phyloP scores from a whole-genome alignment of 2,888 invertebrate genomes.

The Campoplex nolae region DNA sequence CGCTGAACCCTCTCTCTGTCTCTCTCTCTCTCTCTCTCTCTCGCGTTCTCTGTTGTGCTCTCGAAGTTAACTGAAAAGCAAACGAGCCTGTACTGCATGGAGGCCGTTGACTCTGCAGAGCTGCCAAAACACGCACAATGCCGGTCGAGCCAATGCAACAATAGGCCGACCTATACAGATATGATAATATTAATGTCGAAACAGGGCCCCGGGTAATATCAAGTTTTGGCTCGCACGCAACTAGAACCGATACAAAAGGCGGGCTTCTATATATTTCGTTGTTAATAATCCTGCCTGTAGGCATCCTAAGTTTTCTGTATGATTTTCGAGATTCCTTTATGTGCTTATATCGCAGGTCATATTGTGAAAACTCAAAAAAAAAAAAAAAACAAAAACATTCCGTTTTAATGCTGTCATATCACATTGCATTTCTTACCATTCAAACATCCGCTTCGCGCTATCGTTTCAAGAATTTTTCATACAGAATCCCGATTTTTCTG shows the following conservation, averaged over 20 bases:
- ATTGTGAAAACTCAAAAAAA: neutral
- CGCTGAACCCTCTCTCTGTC: neutral
- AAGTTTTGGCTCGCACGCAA: slow-evolving; percentile 34
- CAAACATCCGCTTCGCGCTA: neutral
- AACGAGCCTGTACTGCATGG: slow-evolving; percentile 38
- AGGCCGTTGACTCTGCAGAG: slow-evolving; percentile 46
- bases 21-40: slow-evolving; percentile 2
- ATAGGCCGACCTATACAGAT: slow-evolving; percentile 65
- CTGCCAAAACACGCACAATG: slow-evolving; percentile 66
- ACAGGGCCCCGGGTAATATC: slow-evolving; percentile 31
- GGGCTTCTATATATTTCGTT: neutral
- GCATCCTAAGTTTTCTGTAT: slow-evolving; percentile 1
- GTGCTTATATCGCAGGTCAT: neutral
- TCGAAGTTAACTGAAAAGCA: slow-evolving; percentile 10
- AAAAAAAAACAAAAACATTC: too few relatives aligned
- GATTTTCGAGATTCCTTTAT: slow-evolving; percentile 16
- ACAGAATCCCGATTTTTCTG: neutral
- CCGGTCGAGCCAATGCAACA: slow-evolving; percentile 52
- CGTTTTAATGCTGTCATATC: too few relatives aligned
- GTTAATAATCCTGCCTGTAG: neutral
- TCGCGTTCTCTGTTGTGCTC: neutral
- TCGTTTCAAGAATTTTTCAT: neutral
- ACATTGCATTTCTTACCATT: neutral
- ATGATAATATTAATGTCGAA: slow-evolving; percentile 67
- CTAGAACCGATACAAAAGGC: slow-evolving; percentile 41